phyloP scores from a whole-genome alignment of 2,888 invertebrate genomes.

The Chaitophorus viminalis region DNA sequence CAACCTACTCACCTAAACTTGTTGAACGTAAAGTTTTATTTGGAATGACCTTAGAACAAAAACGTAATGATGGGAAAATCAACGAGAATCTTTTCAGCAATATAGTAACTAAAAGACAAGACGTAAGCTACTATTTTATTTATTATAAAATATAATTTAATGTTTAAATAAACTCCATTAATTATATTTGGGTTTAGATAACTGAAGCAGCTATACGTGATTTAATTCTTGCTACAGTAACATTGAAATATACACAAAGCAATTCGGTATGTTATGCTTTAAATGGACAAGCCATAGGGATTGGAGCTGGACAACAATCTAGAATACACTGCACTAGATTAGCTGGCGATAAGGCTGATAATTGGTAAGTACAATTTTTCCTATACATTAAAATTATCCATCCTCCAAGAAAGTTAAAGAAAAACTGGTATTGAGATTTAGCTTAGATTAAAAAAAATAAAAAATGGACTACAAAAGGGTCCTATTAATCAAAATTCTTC shows the following conservation, averaged over 20 bases:
- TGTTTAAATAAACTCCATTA: not conserved
- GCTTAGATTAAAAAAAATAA: too few relatives aligned
- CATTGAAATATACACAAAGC: slow-evolving; percentile 97
- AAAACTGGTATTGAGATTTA: too few relatives aligned
- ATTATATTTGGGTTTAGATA: slow-evolving; percentile 69
- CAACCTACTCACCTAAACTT: slow-evolving; percentile 81
- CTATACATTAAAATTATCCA: not conserved
- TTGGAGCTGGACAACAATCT: slow-evolving; percentile 99
- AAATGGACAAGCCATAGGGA: slow-evolving; percentile 93
- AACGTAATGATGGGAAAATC: slow-evolving; percentile 88
- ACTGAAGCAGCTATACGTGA: slow-evolving; percentile 84
- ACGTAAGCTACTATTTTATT: slow-evolving; percentile 64
- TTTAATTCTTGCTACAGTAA: slow-evolving; percentile 93
- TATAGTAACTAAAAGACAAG: slow-evolving; percentile 78
- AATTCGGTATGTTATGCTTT: slow-evolving; percentile 97
- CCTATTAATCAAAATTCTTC: too few relatives aligned
- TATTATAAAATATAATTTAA: not conserved
- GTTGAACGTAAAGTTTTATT: slow-evolving; percentile 86
- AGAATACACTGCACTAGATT: slow-evolving; percentile 97
- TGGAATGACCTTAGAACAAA: slow-evolving; percentile 86
- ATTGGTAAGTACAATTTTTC: slow-evolving; percentile 75
- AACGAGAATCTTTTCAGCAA: slow-evolving; percentile 81
- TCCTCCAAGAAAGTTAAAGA: too few relatives aligned
- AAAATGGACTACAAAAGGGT: too few relatives aligned
- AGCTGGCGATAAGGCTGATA: slow-evolving; percentile 96